Conservation (phyloP, 1,140 invertebrate species). For the Calliphora vicina region DNA sequence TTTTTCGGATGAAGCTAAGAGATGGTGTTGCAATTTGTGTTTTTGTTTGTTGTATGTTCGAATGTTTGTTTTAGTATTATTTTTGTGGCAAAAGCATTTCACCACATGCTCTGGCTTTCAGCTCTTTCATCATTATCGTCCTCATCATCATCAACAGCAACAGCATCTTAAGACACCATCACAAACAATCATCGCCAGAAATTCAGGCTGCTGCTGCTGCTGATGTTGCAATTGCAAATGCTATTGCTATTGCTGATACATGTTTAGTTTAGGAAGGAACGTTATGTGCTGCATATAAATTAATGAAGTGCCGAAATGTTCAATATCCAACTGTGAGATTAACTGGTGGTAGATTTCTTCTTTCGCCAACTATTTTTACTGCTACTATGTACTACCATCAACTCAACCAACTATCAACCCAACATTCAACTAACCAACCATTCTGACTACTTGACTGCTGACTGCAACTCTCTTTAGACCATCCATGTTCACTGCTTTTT, state of each 20-base stretch:
- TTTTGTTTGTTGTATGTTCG: neutral
- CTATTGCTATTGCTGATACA: neutral
- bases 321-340: constrained; percentile 16
- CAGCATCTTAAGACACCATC: too few relatives aligned
- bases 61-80: neutral
- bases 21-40: constrained; percentile 15
- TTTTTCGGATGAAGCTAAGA: neutral
- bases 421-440: neutral
- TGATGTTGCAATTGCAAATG: neutral
- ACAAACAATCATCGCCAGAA: neutral
- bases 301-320: constrained; percentile 16
- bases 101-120: neutral
- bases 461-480: neutral
- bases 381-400: neutral
- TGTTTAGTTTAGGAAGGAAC: neutral
- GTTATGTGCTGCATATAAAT: constrained; percentile 11
- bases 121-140: constrained; percentile 2
- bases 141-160: neutral
- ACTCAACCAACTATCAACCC: neutral
- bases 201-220: neutral
- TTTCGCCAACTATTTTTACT: constrained; percentile 8
- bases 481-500: neutral
- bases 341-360: neutral
- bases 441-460: too few relatives aligned
- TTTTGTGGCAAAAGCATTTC: neutral